Evolutionary conservation across 1,140 invertebrate species (phyloP).

Genomic region (Caenorhabditis tropicalis): DNA sequence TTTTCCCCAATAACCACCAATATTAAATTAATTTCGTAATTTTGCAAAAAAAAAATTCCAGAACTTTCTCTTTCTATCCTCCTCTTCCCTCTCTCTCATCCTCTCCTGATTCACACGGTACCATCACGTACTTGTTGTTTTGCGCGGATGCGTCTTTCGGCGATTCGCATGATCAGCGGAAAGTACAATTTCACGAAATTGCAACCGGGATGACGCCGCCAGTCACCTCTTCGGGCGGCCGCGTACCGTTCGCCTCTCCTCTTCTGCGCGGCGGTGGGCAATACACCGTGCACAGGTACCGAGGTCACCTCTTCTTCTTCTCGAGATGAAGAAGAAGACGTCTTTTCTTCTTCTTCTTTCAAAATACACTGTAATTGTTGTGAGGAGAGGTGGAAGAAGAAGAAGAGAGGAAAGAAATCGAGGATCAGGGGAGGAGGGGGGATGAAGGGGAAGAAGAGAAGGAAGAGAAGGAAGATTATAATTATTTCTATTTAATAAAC

Average conservation of each 20-base stretch:
- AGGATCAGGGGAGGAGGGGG: background rate
- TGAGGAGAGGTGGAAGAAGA: background rate
- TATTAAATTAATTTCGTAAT: too few relatives aligned
- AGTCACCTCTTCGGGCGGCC: conserved; percentile 28
- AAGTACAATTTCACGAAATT: conserved; percentile 45
- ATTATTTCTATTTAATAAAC: too few relatives aligned
- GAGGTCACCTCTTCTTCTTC: conserved; percentile 23
- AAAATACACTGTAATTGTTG: conserved; percentile 44
- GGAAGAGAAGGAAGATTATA: background rate
- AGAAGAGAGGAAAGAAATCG: too few relatives aligned
- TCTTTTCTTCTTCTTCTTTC: conserved; percentile 30
- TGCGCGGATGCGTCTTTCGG: background rate
- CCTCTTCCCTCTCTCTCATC: background rate
- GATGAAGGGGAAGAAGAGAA: background rate
- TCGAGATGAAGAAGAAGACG: conserved; percentile 6
- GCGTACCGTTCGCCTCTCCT: conserved; percentile 36
- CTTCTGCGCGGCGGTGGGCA: background rate
- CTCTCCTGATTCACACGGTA: background rate
- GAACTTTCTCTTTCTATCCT: background rate
- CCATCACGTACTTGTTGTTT: conserved; percentile 41
- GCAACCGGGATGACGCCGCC: background rate
- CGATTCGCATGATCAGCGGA: conserved; percentile 41
- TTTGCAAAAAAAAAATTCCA: too few relatives aligned
- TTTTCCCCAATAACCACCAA: too few relatives aligned
- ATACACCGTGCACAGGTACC: conserved; percentile 42